These are phyloP conservation scores for Crypturellus undulatus DNA, from an alignment of 2,113 vertebrate species.

Conservation along the genomic window DNA sequence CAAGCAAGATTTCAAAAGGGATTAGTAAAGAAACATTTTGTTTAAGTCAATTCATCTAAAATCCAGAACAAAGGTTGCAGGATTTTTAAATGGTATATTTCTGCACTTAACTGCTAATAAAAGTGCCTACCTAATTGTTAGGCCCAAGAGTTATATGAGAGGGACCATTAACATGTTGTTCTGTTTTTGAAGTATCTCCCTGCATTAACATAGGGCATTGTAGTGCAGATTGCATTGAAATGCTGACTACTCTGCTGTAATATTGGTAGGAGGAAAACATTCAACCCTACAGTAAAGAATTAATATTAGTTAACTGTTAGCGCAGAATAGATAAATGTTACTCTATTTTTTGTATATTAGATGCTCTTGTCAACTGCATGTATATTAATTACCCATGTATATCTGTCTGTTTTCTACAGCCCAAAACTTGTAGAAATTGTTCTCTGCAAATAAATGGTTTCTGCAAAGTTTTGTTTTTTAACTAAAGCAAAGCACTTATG, in stretches of 20 bases:
- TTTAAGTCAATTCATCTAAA: slow-evolving; percentile 12
- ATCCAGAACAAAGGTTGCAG: slow-evolving; percentile 55
- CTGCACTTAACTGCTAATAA: slow-evolving; percentile 66
- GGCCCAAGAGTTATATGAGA: slow-evolving; percentile 59
- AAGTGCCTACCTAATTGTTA: slow-evolving; percentile 69
- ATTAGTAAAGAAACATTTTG: slow-evolving; percentile 35
- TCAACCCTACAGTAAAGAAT: neutral
- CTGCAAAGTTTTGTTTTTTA: neutral
- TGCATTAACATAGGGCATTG: slow-evolving; percentile 72
- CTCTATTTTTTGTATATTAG: neutral
- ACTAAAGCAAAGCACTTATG: neutral
- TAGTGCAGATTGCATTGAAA: slow-evolving; percentile 73
- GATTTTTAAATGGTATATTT: slow-evolving; percentile 64
- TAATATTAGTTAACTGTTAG: neutral
- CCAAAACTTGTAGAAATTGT: no score
- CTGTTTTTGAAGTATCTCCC: slow-evolving; percentile 67
- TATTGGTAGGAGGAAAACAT: slow-evolving; percentile 30
- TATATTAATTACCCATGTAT: neutral
- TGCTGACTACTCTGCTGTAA: slow-evolving; percentile 55
- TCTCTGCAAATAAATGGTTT: neutral
- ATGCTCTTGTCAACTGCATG: neutral
- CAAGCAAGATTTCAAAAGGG: neutral
- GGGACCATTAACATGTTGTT: slow-evolving; percentile 66
- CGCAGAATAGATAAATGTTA: neutral
- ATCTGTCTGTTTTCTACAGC: neutral